Conservation (phyloP, 2,888 invertebrate species). For the Drosophila mercatorum region DNA sequence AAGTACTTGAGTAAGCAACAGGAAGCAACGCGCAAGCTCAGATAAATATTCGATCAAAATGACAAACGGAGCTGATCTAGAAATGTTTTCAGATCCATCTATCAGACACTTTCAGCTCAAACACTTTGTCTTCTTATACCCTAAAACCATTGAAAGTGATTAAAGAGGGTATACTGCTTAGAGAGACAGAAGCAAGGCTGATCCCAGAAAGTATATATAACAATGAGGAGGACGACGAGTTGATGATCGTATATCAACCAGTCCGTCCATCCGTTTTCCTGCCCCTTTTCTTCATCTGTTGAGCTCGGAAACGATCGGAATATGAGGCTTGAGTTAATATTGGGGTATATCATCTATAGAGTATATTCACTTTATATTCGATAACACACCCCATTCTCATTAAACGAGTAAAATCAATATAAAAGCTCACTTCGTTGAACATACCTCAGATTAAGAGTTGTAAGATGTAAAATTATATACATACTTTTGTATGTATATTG, state of each 20-base stretch:
- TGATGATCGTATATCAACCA: background rate
- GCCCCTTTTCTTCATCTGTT: background rate
- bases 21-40: background rate
- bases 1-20: background rate
- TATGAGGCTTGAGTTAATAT: too few relatives aligned
- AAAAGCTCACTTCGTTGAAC: too few relatives aligned
- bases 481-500: too few relatives aligned
- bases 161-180: background rate
- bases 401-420: background rate
- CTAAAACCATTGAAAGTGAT: too few relatives aligned
- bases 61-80: background rate
- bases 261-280: background rate
- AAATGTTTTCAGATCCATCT: constrained; percentile 2
- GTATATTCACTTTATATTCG: too few relatives aligned
- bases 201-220: background rate
- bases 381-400: too few relatives aligned
- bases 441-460: too few relatives aligned
- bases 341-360: too few relatives aligned
- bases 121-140: background rate
- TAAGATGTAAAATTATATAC: too few relatives aligned
- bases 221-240: too few relatives aligned
- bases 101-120: constrained; percentile 2
- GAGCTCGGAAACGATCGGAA: background rate
- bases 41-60: background rate
- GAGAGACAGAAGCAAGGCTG: too few relatives aligned